These are phyloP conservation scores for Tetragonula clypearis DNA, from an alignment of 1,140 invertebrate genomes.

Conservation along the genomic window DNA sequence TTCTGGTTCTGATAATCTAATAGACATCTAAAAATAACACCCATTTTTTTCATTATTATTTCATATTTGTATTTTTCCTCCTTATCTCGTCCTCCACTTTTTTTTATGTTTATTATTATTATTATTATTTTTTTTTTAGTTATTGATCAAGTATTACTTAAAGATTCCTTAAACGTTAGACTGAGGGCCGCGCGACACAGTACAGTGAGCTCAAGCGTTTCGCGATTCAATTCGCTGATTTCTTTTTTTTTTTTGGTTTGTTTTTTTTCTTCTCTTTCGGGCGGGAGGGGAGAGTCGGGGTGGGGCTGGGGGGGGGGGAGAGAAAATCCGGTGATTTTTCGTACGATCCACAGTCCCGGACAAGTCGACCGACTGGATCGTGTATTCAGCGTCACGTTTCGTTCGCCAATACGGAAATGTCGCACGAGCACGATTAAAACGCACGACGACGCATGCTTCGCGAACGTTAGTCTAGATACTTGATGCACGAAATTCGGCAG, in stretches of 20 bases:
- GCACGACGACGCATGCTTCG: neutral
- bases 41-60: constrained; percentile 77
- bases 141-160: constrained; percentile 69
- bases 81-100: constrained; percentile 1
- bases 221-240: constrained; percentile 8
- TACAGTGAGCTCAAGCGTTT: constrained; percentile 36
- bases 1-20: constrained; percentile 78
- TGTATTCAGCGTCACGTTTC: neutral
- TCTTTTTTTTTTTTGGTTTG: neutral
- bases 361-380: neutral
- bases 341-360: neutral
- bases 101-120: too few relatives aligned
- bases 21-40: constrained; percentile 81
- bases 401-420: neutral
- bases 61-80: constrained; percentile 73
- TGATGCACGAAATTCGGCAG: neutral
- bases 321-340: neutral
- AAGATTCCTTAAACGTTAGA: constrained; percentile 73
- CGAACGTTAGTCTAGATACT: neutral
- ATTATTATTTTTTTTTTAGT: constrained; percentile 42
- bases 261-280: neutral
- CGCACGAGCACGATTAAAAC: too few relatives aligned
- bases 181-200: constrained; percentile 50
- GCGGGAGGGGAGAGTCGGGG: neutral
- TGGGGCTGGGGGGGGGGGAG: neutral